phyloP scores from a whole-genome alignment of 2,888 invertebrate species.

The Anthrax anthrax region DNA sequence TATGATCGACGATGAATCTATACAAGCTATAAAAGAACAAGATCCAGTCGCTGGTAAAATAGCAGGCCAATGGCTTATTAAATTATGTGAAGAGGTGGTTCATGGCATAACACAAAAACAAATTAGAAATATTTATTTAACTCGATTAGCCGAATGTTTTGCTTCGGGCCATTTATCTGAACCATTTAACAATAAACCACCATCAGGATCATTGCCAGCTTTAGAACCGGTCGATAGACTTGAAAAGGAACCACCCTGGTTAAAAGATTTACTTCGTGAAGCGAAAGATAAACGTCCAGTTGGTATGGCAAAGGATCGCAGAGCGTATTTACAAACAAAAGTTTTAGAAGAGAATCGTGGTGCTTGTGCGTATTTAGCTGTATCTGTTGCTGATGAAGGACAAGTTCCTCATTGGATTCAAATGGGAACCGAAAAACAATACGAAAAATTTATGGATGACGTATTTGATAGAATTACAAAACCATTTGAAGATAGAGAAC shows the following conservation, averaged over 20 bases:
- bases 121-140: conserved; percentile 22
- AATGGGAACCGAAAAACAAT: conserved; percentile 7
- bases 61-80: conserved; percentile 15
- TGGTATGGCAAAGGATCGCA: conserved; percentile 7
- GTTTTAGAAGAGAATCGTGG: conserved; percentile 17
- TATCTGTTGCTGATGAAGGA: conserved; percentile 16
- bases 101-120: conserved; percentile 17
- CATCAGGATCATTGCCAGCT: conserved; percentile 10
- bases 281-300: not conserved
- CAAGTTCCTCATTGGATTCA: conserved; percentile 13
- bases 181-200: conserved; percentile 18
- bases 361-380: conserved; percentile 17
- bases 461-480: conserved; percentile 2
- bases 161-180: conserved; percentile 18
- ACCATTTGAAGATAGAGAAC: not conserved
- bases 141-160: conserved; percentile 20
- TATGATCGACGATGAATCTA: conserved; percentile 3
- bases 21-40: conserved; percentile 1
- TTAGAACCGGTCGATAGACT: not conserved
- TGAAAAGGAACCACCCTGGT: conserved; percentile 8
- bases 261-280: conserved; percentile 4
- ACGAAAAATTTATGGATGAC: conserved; percentile 5
- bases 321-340: conserved; percentile 15
- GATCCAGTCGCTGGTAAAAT: not conserved
- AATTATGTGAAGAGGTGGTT: conserved; percentile 17